These are phyloP conservation scores for Tragelaphus oryx DNA, from an alignment of 2,797 vertebrate species.

Conservation along the genomic window DNA sequence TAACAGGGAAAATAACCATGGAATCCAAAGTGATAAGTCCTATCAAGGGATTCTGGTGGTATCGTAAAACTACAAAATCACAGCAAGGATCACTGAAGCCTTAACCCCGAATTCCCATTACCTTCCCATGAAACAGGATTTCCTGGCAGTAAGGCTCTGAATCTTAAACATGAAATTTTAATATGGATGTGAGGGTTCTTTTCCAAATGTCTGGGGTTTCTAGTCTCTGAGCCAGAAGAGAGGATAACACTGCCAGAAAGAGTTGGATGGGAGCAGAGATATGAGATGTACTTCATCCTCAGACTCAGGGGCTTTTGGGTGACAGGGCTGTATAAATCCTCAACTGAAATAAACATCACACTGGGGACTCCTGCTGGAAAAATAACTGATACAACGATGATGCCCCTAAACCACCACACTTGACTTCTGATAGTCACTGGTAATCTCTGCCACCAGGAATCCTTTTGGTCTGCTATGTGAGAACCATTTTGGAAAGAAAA, in stretches of 20 bases:
- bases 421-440: neutral
- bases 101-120: neutral
- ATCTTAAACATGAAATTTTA: neutral
- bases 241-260: neutral
- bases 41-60: neutral
- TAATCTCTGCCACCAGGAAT: neutral
- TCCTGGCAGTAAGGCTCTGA: neutral
- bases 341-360: neutral
- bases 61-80: neutral
- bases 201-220: neutral
- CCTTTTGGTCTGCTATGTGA: neutral
- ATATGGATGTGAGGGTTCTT: neutral
- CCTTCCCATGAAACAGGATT: neutral
- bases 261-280: neutral
- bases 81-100: neutral
- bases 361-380: neutral
- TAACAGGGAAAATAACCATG: neutral
- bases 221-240: neutral
- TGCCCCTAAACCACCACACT: neutral
- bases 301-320: neutral
- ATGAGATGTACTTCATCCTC: neutral
- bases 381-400: neutral
- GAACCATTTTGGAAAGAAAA: neutral
- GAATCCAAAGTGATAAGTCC: neutral
- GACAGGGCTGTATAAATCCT: neutral